Conservation (phyloP, 1,140 invertebrate genomes). For the Drosophila arizonae region DNA sequence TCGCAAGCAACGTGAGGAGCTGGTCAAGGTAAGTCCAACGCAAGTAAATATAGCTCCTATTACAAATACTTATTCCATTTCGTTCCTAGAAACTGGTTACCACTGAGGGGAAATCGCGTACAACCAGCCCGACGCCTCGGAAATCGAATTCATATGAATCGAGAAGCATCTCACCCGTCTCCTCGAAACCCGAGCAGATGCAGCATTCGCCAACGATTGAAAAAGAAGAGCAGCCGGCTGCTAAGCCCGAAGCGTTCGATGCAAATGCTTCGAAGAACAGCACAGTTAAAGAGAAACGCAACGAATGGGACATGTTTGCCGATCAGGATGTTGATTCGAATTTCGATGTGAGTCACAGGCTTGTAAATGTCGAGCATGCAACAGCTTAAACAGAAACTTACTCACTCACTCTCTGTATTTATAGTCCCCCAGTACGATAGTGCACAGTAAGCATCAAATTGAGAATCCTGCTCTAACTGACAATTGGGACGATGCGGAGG, state of each 20-base stretch:
- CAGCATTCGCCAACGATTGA: conserved; percentile 50
- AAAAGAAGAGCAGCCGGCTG: conserved; percentile 32
- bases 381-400: neutral
- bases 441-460: conserved; percentile 86
- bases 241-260: conserved; percentile 48
- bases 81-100: conserved; percentile 59
- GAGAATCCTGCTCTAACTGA: conserved; percentile 97
- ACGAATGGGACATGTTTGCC: conserved; percentile 94
- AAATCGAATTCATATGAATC: conserved; percentile 70
- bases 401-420: neutral
- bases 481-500: conserved; percentile 99
- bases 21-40: conserved; percentile 88
- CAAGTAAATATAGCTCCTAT: neutral
- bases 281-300: conserved; percentile 81
- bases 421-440: conserved; percentile 89
- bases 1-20: conserved; percentile 93
- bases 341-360: conserved; percentile 89
- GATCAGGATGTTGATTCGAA: conserved; percentile 93
- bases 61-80: neutral
- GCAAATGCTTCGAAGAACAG: conserved; percentile 33
- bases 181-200: conserved; percentile 30
- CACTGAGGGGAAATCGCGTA: conserved; percentile 43
- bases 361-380: conserved; percentile 68
- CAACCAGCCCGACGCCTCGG: conserved; percentile 44
- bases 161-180: conserved; percentile 52